A percentile compares a stretch with the other conserved stretches of the same genome.
phyloP scores from a whole-genome alignment of 2,888 invertebrate genomes.

The Agriopis leucophaearia region DNA sequence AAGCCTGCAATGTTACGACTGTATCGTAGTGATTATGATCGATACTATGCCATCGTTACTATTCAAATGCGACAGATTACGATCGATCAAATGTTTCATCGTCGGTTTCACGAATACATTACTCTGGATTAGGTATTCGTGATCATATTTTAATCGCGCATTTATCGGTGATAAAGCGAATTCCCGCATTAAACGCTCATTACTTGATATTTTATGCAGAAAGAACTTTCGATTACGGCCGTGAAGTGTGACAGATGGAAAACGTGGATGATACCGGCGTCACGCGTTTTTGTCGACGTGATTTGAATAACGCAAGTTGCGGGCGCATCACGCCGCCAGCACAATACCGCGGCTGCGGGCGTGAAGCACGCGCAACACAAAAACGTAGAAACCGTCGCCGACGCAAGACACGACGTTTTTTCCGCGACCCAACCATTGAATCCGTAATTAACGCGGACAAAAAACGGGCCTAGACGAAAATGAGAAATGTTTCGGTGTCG shows the following conservation, averaged over 20 bases:
- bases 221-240: conserved; percentile 31
- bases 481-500: conserved; percentile 79
- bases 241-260: conserved; percentile 36
- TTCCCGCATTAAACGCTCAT: conserved; percentile 34
- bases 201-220: conserved; percentile 23
- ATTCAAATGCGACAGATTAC: conserved; percentile 30
- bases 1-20: not conserved
- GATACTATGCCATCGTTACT: conserved; percentile 21
- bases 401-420: conserved; percentile 53
- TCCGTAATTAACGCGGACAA: conserved; percentile 80
- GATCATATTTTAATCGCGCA: conserved; percentile 23
- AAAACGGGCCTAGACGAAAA: conserved; percentile 76
- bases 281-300: conserved; percentile 30
- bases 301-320: conserved; percentile 35
- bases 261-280: conserved; percentile 34
- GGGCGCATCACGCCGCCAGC: conserved; percentile 16
- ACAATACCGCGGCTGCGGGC: conserved; percentile 46
- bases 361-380: conserved; percentile 76
- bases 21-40: conserved; percentile 4
- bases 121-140: conserved; percentile 23
- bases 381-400: conserved; percentile 49
- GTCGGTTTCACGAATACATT: conserved; percentile 44
- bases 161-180: conserved; percentile 27
- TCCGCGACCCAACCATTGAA: conserved; percentile 70
- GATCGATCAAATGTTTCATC: conserved; percentile 27